Evolutionary conservation across 2,113 vertebrate genomes (phyloP), one percentile per base, ranked within the genome.

Genomic region (Dromas ardeola): DNA sequence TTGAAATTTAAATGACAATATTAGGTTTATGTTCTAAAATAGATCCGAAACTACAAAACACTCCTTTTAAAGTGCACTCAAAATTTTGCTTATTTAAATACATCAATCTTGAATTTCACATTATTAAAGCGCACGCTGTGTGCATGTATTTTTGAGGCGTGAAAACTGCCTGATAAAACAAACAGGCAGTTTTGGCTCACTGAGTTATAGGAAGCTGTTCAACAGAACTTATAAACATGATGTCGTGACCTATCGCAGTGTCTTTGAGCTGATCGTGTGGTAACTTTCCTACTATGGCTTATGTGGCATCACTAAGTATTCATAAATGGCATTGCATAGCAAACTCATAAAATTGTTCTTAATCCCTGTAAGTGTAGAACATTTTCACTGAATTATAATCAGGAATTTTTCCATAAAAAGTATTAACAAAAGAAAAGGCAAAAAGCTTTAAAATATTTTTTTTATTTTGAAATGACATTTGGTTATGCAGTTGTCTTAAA

Each of bases 401-500:
- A 84, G 71, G 67, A 88, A 9, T 58, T 86, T 90, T 97, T 84
- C 71, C 82, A 32, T 73, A 77, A 90, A 90, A 67, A 93, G 40
- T 70, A 29, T 73, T 95, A 84, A 81, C 15, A 53, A 67, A 45
- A 92, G 88, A 59, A 93, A 81, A 42, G 4, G 18, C 32, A 77
- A 27, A 94, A 76, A 77, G 56, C 87, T 95, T 88, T 30, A 89
- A 97, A 92, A 93, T 45, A 76, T 40, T 42, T 42, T 87, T 26
- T 95, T 96, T 92, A 58, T 98, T 94, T 95, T 93, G 67, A 85
- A 96, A 88, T 89, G 27, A 19, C 52, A 66, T 97, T 97, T 58
- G 70, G 38, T 86, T 82, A 74, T 66, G 71, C 55, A 84, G 80
- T 88, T 74, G 77, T 93, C 52, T 93, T 71, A 74, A 91, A 72